Evolutionary conservation across 2,888 invertebrate species (phyloP), one percentile per base, ranked within the genome.

Genomic region (Cerastis rubricosa): DNA sequence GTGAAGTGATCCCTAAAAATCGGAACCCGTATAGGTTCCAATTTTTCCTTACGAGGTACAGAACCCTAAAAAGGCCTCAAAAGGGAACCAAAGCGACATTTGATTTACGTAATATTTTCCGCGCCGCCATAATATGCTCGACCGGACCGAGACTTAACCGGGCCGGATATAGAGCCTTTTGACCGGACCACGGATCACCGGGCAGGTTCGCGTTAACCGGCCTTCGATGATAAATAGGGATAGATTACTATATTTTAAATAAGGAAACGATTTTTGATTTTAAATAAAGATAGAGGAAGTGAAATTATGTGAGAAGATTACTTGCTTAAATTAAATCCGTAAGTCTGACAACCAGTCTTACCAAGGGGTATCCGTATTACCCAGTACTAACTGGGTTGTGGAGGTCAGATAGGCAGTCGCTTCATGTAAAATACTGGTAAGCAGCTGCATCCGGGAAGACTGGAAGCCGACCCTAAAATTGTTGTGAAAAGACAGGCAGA

Each of bases 111-210:
- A 75, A 83, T 69, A 78, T 78, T 84, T 80, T 71, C 76, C 75
- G 61, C 35, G 45, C 74, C 69, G 71, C 45, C 64, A 67, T 86
- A 84, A 71, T 84, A 85, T 80, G 81, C 51, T 82, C 66, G 85
- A 88, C 80, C 80, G 88, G 84, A 29, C 65, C 70, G 71, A 64
- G 22, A 83, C 85, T 87, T 89, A 87, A 40, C 67, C 70, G 71
- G 68, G 22, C 83, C 87, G 87, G 90, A 87, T 88, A 87, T 87
- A 77, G 83, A 76, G 85, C 87, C 89, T 87, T 90, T 90, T 90
- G 90, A 89, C 85, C 87, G 85, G 88, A 51, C 65, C 74, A 76
- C 86, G 89, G 88, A 83, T 86, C 88, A 88, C 59, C 80, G 85
- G 67, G 43, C 77, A 71, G 72, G 74, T 74, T 66, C 73, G 22